Percentiles rank a stretch among this genome's conserved stretches.
These are phyloP conservation scores for Cranoglanis bouderius DNA, from an alignment of 2,113 vertebrate genomes.

Conservation along the genomic window DNA sequence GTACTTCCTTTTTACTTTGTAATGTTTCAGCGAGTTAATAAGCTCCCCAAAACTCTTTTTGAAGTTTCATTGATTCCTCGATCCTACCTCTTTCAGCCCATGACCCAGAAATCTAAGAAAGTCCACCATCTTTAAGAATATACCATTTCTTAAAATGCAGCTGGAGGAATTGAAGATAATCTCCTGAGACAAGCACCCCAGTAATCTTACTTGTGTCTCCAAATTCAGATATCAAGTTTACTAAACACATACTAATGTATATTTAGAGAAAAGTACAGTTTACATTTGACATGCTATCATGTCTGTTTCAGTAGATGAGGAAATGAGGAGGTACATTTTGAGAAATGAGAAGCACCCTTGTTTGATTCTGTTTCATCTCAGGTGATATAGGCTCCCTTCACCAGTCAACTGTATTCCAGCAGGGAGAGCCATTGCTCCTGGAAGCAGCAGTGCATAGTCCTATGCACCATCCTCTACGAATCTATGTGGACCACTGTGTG, in stretches of 20 bases:
- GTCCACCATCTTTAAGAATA: not conserved
- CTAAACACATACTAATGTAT: not conserved
- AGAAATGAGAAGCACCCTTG: not conserved
- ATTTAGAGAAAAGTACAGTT: not conserved
- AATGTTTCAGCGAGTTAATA: not conserved
- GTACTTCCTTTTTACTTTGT: not conserved
- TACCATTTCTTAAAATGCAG: not conserved
- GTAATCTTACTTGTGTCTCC: not conserved
- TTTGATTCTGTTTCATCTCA: slow-evolving; percentile 7
- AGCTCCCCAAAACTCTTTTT: not conserved
- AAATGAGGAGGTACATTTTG: not conserved
- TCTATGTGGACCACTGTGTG: slow-evolving; percentile 56
- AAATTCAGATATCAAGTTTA: not conserved
- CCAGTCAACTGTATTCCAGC: slow-evolving; percentile 59
- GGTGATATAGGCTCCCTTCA: slow-evolving; percentile 15
- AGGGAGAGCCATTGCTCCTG: slow-evolving; percentile 64
- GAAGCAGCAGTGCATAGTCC: slow-evolving; percentile 52
- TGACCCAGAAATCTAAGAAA: not conserved
- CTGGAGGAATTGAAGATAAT: not conserved
- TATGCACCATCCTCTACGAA: slow-evolving; percentile 38
- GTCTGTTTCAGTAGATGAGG: not conserved
- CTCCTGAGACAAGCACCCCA: not conserved
- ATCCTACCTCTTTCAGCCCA: not conserved
- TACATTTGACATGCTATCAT: not conserved
- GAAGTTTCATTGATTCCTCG: not conserved